Evolutionary conservation across 2,888 invertebrate genomes (phyloP).

Genomic region (Oasisia sp.): DNA sequence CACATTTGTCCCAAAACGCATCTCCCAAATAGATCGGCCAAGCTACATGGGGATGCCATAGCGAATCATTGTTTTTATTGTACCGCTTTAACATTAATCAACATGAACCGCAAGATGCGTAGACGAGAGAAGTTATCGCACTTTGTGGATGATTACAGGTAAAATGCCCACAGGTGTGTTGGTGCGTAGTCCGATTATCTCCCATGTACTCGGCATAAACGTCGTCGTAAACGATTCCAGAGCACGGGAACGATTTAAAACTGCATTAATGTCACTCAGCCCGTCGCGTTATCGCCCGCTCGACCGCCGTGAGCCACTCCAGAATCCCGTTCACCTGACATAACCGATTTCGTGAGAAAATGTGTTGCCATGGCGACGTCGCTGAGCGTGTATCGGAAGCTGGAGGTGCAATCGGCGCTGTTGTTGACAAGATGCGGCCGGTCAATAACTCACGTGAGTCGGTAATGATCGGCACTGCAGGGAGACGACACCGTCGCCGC

Average conservation of each 20-base stretch:
- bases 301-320: background rate
- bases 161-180: background rate
- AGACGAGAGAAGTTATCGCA: background rate
- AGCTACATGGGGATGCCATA: no score
- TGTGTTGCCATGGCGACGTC: conserved; percentile 11
- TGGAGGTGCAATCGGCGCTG: background rate
- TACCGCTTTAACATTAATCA: background rate
- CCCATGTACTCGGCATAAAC: background rate
- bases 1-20: no score
- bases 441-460: background rate
- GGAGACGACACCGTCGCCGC: background rate
- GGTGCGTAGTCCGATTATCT: background rate
- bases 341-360: conserved; percentile 11
- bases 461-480: background rate
- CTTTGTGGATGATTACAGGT: background rate
- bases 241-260: background rate
- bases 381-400: background rate
- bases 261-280: background rate
- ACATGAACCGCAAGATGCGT: background rate
- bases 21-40: no score
- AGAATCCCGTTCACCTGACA: background rate
- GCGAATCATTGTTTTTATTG: no score
- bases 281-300: background rate
- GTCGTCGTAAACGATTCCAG: background rate
- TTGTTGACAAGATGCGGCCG: conserved; percentile 6